phyloP scores from a whole-genome alignment of 2,797 vertebrate species.

The Melanotaenia boesemani region DNA sequence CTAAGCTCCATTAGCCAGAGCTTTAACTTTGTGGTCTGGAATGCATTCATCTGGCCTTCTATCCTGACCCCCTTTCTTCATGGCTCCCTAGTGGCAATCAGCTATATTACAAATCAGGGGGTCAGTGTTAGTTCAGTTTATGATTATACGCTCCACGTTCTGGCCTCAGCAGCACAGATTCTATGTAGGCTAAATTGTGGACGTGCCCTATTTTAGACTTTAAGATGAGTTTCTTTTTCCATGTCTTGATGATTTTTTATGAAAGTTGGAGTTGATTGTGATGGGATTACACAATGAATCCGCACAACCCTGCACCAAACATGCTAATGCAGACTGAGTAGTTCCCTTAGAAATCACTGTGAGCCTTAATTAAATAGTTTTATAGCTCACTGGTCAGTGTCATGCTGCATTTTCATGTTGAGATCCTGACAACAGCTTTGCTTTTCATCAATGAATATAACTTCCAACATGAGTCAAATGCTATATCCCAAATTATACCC shows the following conservation, averaged over 20 bases:
- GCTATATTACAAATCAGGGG: slow-evolving; percentile 56
- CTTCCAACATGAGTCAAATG: neutral
- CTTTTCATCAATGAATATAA: slow-evolving; percentile 23
- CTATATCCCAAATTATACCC: slow-evolving; percentile 7
- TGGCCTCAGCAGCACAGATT: slow-evolving; percentile 20
- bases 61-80: slow-evolving; percentile 40
- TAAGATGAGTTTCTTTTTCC: slow-evolving; percentile 42
- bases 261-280: neutral
- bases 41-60: slow-evolving; percentile 62
- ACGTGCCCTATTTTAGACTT: slow-evolving; percentile 27
- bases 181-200: slow-evolving; percentile 16
- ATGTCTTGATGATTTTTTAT: slow-evolving; percentile 28
- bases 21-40: slow-evolving; percentile 60
- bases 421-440: slow-evolving; percentile 23
- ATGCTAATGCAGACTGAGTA: slow-evolving; percentile 4
- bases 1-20: slow-evolving; percentile 54
- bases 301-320: neutral
- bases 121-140: slow-evolving; percentile 61
- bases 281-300: slow-evolving; percentile 11
- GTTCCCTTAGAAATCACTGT: neutral
- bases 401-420: slow-evolving; percentile 6
- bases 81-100: slow-evolving; percentile 58
- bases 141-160: slow-evolving; percentile 43
- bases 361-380: slow-evolving; percentile 10
- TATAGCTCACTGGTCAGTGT: neutral